A percentile compares a stretch with the other conserved stretches of the same genome.
phyloP scores from a whole-genome alignment of 1,140 invertebrate species.

The Drosophila ananassae region DNA sequence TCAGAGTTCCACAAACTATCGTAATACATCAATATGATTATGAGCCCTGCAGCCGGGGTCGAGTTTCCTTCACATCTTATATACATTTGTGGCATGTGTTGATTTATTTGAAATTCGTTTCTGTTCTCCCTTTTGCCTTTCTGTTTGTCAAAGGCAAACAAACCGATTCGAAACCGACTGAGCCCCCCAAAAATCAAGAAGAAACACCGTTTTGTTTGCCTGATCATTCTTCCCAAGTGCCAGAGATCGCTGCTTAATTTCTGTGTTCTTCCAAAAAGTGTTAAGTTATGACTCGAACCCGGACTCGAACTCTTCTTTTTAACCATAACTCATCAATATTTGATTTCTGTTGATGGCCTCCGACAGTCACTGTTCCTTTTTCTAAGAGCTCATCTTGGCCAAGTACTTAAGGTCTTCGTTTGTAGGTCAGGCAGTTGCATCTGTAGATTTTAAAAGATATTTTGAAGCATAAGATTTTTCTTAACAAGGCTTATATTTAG shows the following conservation, averaged over 20 bases:
- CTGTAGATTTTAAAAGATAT: neutral
- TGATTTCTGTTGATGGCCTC: slow-evolving; percentile 22
- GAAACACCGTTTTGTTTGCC: slow-evolving; percentile 46
- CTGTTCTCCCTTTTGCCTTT: slow-evolving; percentile 44
- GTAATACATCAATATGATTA: slow-evolving; percentile 79
- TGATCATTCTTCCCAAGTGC: slow-evolving; percentile 28
- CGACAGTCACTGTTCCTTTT: slow-evolving; percentile 9
- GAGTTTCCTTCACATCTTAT: slow-evolving; percentile 23
- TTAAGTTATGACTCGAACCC: slow-evolving; percentile 21
- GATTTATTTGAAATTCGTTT: slow-evolving; percentile 72
- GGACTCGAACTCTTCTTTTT: slow-evolving; percentile 21
- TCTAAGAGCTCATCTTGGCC: neutral
- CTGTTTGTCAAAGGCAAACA: slow-evolving; percentile 69
- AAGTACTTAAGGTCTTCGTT: slow-evolving; percentile 2
- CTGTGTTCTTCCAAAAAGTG: slow-evolving; percentile 22
- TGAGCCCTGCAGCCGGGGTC: slow-evolving; percentile 48
- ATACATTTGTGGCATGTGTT: slow-evolving; percentile 66
- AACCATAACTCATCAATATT: slow-evolving; percentile 46
- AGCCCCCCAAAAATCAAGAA: slow-evolving; percentile 2
- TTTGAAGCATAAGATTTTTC: neutral
- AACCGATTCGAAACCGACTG: slow-evolving; percentile 27
- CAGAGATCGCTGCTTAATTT: slow-evolving; percentile 34
- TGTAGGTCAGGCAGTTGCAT: slow-evolving; percentile 18
- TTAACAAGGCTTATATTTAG: neutral
- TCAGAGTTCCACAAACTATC: slow-evolving; percentile 57